Conservation (phyloP, 2,113 vertebrate species). For the Tautogolabrus adspersus region DNA sequence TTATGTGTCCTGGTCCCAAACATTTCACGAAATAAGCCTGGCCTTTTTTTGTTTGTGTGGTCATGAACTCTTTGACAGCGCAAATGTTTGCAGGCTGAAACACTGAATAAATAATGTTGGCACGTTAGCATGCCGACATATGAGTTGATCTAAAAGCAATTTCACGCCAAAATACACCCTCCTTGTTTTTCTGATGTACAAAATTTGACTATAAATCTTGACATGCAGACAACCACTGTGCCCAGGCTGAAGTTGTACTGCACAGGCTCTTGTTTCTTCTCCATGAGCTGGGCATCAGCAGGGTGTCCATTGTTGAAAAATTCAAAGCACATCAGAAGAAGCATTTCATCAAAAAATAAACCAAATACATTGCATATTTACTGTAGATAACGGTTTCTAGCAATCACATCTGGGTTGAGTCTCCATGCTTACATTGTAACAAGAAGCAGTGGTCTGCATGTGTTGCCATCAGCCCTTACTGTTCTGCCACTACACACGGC, state of each 20-base stretch:
- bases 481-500: background rate
- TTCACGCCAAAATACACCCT: too few relatives aligned
- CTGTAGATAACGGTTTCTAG: background rate
- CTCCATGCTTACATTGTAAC: background rate
- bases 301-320: background rate
- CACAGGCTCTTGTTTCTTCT: background rate
- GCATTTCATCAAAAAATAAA: background rate
- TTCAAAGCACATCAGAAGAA: background rate
- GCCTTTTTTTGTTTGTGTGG: slow-evolving; percentile 28
- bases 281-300: background rate
- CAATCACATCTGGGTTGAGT: background rate
- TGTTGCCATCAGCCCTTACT: too few relatives aligned
- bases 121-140: too few relatives aligned
- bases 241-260: background rate
- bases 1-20: slow-evolving; percentile 37
- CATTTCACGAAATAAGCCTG: slow-evolving; percentile 23
- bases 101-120: too few relatives aligned
- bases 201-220: background rate
- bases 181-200: background rate
- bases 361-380: background rate
- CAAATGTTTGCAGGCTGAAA: too few relatives aligned
- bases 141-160: too few relatives aligned
- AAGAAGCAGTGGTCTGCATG: background rate
- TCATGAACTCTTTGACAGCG: slow-evolving; percentile 23
- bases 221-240: background rate